These are phyloP conservation scores for Odontomachus brunneus DNA, from an alignment of 1,140 invertebrate genomes.

Conservation along the genomic window DNA sequence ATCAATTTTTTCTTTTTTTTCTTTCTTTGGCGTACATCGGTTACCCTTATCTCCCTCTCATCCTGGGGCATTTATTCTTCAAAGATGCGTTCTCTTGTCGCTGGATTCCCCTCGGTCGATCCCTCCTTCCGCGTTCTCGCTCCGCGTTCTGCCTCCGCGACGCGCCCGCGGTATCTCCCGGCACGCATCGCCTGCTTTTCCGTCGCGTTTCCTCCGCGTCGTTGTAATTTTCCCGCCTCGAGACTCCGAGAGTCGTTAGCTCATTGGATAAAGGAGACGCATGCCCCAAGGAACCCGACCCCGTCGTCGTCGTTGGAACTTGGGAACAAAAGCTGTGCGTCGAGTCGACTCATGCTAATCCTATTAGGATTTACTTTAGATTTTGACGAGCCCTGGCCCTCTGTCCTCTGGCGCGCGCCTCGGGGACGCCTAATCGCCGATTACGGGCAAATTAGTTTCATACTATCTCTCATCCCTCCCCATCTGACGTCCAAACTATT, in stretches of 20 bases:
- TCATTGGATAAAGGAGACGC: slow-evolving; percentile 55
- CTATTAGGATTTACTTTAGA: slow-evolving; percentile 73
- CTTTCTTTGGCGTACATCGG: neutral
- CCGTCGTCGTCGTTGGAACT: slow-evolving; percentile 58
- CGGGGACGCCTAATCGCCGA: slow-evolving; percentile 59
- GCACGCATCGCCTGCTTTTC: neutral
- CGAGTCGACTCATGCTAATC: slow-evolving; percentile 63
- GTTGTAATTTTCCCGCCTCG: slow-evolving; percentile 34
- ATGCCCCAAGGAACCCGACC: slow-evolving; percentile 39
- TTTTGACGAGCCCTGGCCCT: slow-evolving; percentile 60
- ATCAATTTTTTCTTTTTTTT: neutral
- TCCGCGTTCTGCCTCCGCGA: neutral
- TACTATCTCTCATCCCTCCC: slow-evolving; percentile 31
- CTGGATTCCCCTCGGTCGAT: neutral
- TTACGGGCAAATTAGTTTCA: slow-evolving; percentile 70
- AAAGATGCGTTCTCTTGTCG: neutral
- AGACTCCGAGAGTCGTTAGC: slow-evolving; percentile 36
- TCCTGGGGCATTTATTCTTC: neutral
- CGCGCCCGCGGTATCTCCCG: neutral
- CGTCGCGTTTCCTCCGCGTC: neutral
- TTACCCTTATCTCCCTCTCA: neutral
- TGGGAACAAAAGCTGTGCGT: slow-evolving; percentile 52
- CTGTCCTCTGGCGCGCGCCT: neutral
- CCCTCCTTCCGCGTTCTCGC: neutral
- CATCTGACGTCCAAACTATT: neutral